Evolutionary conservation across 2,797 vertebrate genomes (phyloP), one percentile per base, ranked within the genome.

Genomic region (Lepus oiostolus): DNA sequence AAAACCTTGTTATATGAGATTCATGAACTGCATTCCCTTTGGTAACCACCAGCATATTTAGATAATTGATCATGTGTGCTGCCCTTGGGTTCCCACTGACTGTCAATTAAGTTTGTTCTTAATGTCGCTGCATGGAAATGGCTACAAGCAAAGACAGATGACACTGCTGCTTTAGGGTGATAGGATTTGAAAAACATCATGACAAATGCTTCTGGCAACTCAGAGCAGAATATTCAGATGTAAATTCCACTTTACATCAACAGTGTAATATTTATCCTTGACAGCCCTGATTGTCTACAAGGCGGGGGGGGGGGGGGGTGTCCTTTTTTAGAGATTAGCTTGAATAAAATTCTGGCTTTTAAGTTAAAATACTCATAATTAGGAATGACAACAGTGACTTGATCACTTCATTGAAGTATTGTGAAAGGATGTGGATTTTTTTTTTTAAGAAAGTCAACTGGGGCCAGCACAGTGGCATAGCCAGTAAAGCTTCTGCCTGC

Each of bases 81-180:
- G 89, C 93, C 38, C 92, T 91, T 96, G 71, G 30, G 65, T 89
- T 96, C 63, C 58, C 65, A 92, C 80, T 88, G 90, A 87, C 90
- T 97, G 81, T 89, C 90, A 97, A 85, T 90, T 96, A 96, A 94
- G 79, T 96, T 90, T 97, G 93, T 90, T 83, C 96, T 97, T 91
- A 96, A 89, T 79, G 79, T 28, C 35, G 14, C 77, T 85, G 93
- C 88, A 86, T 91, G 83, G 85, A 95, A 87, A 96, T 96, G 92
- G 70, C 96, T 96, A 94, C 80, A 94, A 96, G 95, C 19, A 32
- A 92, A 85, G 96, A 60, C 74, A 95, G 86, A 96, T 80, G 95
- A 87, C 71, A 94, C 5, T 67, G 47, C 70, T 95, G 52, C 82
- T 97, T 94, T 68, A 85, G 68, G 85, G 62, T 58, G 82, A 97